These are phyloP conservation scores for Ctenodactylus gundi DNA, from an alignment of 2,113 vertebrate species.

Conservation along the genomic window DNA sequence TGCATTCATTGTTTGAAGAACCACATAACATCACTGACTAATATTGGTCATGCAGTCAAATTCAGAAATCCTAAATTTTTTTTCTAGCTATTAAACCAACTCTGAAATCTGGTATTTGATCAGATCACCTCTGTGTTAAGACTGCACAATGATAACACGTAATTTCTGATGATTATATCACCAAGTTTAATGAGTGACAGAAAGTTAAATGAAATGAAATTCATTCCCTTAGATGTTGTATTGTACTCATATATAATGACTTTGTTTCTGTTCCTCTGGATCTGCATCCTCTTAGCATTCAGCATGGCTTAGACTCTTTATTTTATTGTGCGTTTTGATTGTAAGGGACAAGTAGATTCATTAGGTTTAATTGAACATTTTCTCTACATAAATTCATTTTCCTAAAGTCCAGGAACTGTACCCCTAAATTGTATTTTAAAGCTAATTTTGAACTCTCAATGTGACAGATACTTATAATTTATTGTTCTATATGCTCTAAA, in stretches of 20 bases:
- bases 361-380: background rate
- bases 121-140: constrained; percentile 4
- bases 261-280: constrained; percentile 37
- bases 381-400: constrained; percentile 47
- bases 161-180: background rate
- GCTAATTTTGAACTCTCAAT: constrained; percentile 20
- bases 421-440: constrained; percentile 3
- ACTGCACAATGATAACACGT: background rate
- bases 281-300: constrained; percentile 6
- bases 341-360: background rate
- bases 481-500: constrained; percentile 39
- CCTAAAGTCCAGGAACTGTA: constrained; percentile 9
- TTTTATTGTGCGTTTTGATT: constrained; percentile 35
- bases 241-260: background rate
- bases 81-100: constrained; percentile 22
- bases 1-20: background rate
- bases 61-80: background rate
- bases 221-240: background rate
- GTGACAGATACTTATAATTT: background rate
- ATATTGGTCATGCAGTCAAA: background rate
- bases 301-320: background rate
- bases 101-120: background rate
- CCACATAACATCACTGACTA: background rate
- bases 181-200: background rate
- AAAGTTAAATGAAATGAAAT: constrained; percentile 40